These are phyloP conservation scores for Mythimna albipuncta DNA, from an alignment of 2,888 invertebrate genomes.

Conservation along the genomic window DNA sequence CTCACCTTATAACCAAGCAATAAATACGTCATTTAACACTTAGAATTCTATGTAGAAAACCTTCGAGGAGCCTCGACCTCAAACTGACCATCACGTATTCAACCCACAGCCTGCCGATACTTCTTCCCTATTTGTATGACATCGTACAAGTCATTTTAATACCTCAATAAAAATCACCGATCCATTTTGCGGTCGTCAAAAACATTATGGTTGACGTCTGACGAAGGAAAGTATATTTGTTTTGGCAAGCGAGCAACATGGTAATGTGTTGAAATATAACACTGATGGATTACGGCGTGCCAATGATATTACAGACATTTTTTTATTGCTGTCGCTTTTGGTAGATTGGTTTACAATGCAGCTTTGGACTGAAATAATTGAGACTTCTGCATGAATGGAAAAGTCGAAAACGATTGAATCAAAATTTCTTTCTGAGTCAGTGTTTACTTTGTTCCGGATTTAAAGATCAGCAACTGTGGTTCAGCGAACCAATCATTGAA, in stretches of 20 bases:
- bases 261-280: conserved; percentile 72
- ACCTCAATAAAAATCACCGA: conserved; percentile 52
- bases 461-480: background rate
- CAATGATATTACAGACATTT: conserved; percentile 55
- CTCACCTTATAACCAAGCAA: conserved; percentile 32
- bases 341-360: conserved; percentile 36
- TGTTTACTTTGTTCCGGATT: background rate
- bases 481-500: background rate
- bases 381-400: background rate
- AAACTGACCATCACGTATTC: conserved; percentile 60
- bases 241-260: conserved; percentile 69
- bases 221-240: conserved; percentile 68
- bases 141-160: conserved; percentile 60
- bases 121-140: conserved; percentile 53
- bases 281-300: conserved; percentile 59
- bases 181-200: conserved; percentile 60
- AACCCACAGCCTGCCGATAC: conserved; percentile 40
- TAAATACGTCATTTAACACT: conserved; percentile 51
- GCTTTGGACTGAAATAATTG: conserved; percentile 3
- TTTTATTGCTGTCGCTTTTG: conserved; percentile 29
- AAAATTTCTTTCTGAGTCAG: background rate
- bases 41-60: conserved; percentile 57
- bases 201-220: conserved; percentile 63
- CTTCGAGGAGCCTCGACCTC: conserved; percentile 58
- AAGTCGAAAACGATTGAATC: background rate